phyloP scores from a whole-genome alignment of 2,797 vertebrate species.

The Neoniphon sammara region DNA sequence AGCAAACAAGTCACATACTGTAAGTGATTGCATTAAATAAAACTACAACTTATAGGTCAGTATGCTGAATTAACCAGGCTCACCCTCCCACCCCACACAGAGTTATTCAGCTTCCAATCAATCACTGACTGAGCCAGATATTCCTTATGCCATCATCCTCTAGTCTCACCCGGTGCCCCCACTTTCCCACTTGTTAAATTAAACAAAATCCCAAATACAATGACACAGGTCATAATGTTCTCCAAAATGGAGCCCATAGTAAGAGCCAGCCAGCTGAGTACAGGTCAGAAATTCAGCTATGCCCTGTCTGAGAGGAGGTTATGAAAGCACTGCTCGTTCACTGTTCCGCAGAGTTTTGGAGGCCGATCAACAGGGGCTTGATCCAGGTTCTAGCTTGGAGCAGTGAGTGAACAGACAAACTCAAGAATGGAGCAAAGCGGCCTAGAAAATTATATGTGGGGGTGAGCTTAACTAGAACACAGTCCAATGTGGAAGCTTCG shows the following conservation, averaged over 20 bases:
- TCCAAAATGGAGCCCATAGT: slow-evolving; percentile 63
- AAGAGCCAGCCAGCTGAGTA: slow-evolving; percentile 63
- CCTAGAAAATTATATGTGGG: slow-evolving; percentile 19
- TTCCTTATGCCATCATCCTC: slow-evolving; percentile 42
- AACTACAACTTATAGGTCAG: slow-evolving; percentile 5
- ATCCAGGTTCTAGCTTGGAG: slow-evolving; percentile 18
- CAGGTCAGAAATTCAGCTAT: slow-evolving; percentile 64
- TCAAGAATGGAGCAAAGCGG: slow-evolving; percentile 32
- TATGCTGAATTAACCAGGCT: slow-evolving; percentile 1
- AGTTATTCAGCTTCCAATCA: slow-evolving; percentile 5
- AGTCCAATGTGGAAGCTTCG: slow-evolving; percentile 27
- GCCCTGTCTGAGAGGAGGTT: slow-evolving; percentile 51
- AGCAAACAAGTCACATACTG: background rate
- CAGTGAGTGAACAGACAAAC: slow-evolving; percentile 47
- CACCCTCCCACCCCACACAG: slow-evolving; percentile 1
- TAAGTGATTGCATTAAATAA: slow-evolving; percentile 11
- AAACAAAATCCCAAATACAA: slow-evolving; percentile 62
- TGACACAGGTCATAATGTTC: slow-evolving; percentile 56
- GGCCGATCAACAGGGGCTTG: slow-evolving; percentile 45
- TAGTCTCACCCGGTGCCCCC: slow-evolving; percentile 33
- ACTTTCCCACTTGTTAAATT: slow-evolving; percentile 46
- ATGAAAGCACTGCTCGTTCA: slow-evolving; percentile 54
- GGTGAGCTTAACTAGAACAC: slow-evolving; percentile 34
- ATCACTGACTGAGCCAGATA: slow-evolving; percentile 44
- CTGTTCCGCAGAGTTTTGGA: slow-evolving; percentile 66